These are phyloP conservation scores for Wiebesia pumilae DNA, from an alignment of 1,140 invertebrate species.

Conservation along the genomic window DNA sequence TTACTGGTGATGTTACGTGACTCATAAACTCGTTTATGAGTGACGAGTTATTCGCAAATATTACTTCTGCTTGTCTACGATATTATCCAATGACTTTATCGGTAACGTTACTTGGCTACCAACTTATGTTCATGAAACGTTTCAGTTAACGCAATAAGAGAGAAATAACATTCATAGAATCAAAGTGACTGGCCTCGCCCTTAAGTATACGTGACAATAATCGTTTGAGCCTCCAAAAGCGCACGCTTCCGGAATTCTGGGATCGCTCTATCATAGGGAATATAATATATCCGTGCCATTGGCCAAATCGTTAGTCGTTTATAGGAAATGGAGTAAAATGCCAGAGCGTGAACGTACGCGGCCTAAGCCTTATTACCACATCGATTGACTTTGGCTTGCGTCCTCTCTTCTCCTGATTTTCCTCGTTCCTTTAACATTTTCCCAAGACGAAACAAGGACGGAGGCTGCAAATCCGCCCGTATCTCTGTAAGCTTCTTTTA, in stretches of 20 bases:
- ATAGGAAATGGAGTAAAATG: constrained; percentile 40
- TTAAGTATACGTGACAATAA: neutral
- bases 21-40: too few species aligned
- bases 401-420: constrained; percentile 12
- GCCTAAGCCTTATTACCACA: constrained; percentile 35
- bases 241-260: neutral
- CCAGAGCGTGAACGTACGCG: neutral
- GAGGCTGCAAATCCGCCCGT: constrained; percentile 25
- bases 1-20: too few species aligned
- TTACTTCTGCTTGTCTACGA: too few species aligned
- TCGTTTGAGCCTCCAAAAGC: neutral
- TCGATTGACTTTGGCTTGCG: constrained; percentile 44
- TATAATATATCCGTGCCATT: constrained; percentile 38
- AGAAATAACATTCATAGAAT: neutral
- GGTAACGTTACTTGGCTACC: too few species aligned
- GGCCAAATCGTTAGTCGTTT: constrained; percentile 46
- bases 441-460: neutral
- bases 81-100: too few species aligned
- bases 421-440: neutral
- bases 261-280: neutral
- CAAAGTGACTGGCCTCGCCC: neutral
- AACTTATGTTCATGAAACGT: too few species aligned
- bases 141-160: neutral
- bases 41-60: too few species aligned
- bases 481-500: constrained; percentile 64